These are phyloP conservation scores for Auanema sp. DNA, from an alignment of 2,888 invertebrate genomes.

Conservation along the genomic window DNA sequence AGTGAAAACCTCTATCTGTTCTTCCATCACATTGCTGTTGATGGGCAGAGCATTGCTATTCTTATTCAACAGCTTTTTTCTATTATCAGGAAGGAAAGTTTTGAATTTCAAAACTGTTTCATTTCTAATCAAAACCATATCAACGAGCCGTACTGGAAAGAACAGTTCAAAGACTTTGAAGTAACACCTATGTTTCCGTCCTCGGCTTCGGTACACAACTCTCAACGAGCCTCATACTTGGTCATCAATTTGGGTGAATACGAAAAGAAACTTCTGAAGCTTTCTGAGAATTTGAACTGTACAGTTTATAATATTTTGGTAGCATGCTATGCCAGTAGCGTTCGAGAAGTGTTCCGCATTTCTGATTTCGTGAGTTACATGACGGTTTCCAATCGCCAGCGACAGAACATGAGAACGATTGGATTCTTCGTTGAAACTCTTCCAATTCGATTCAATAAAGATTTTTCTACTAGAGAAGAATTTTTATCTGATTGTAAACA, in stretches of 20 bases:
- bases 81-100: neutral
- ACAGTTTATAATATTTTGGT: constrained; percentile 19
- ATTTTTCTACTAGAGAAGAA: neutral
- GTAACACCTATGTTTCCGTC: neutral
- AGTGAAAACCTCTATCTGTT: too few relatives aligned
- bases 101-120: neutral
- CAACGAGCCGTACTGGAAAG: neutral
- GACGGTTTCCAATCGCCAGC: constrained; percentile 42
- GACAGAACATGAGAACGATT: constrained; percentile 30
- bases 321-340: constrained; percentile 20
- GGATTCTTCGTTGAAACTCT: constrained; percentile 50
- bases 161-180: neutral
- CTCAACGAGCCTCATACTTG: too few relatives aligned
- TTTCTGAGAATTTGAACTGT: neutral
- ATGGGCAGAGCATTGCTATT: too few relatives aligned
- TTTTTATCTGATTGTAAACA: neutral
- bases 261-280: neutral
- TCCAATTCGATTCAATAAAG: constrained; percentile 22
- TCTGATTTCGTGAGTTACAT: constrained; percentile 33
- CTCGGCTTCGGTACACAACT: neutral
- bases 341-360: constrained; percentile 14
- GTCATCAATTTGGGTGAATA: too few relatives aligned
- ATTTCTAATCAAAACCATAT: too few relatives aligned
- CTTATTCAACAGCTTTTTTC: too few relatives aligned
- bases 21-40: too few relatives aligned